Base-by-base conservation (phyloP, 2,797 vertebrate genomes). In the Poecilia gillii region DNA sequence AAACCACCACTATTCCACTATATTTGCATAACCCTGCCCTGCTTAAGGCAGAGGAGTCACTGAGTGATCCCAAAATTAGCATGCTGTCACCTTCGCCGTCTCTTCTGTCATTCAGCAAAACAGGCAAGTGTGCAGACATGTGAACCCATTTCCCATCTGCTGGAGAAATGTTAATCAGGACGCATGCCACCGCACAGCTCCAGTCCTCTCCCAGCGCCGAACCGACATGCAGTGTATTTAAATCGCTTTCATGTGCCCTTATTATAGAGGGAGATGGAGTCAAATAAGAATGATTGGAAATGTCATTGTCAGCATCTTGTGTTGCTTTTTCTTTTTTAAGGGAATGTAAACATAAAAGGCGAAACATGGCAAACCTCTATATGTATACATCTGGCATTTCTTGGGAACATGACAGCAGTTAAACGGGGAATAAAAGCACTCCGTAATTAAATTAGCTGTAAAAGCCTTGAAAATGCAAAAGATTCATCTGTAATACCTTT, bases 71-170 rank as follows among this genome's bases (percentile, higher is more conserved):
- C 79, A 80, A 84, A 91, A 94, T 94, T 92, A 94, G 91, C 94
- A 94, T 93, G 91, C 90, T 93, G 95, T 96, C 95, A 96, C 95
- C 95, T 96, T 96, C 93, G 89, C 91, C 89, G 91, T 92, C 93
- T 93, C 84, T 92, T 91, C 94, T 94, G 94, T 95, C 94, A 94
- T 94, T 94, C 93, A 92, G 92, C 90, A 92, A 94, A 93, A 92
- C 87, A 85, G 92, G 92, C 90, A 82, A 90, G 87, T 87, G 92
- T 89, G 87, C 89, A 92, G 91, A 92, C 93, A 87, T 77, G 86
- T 94, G 92, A 95, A 95, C 95, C 88, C 92, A 88, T 92, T 91
- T 89, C 91, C 90, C 93, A 94, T 94, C 92, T 87, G 89, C 91
- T 87, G 92, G 90, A 92, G 89, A 91, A 95, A 95, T 94, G 93